Base-by-base conservation (phyloP, 2,797 vertebrate species). In the Pipistrellus nathusii region DNA sequence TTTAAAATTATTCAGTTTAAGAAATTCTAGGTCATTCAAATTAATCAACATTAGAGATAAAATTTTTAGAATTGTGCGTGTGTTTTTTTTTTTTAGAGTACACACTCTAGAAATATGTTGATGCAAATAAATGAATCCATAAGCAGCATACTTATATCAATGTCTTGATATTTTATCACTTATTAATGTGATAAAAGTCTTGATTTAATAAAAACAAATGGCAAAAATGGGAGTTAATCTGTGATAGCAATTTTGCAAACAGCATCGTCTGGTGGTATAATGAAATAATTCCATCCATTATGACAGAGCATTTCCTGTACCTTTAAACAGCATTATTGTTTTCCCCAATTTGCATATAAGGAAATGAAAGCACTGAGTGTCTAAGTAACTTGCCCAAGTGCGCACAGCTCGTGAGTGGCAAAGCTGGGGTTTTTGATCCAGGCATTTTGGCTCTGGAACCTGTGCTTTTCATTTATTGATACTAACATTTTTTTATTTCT, bases 1-100 rank as follows among this genome's bases (percentile, higher is more conserved):
- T 92, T 94, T 83, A 72, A 92, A 94, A 35, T 90, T 51, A 88
- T 64, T 85, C 51, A 30, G 5, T 46, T 93, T 66, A 84, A 59
- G 57, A 95, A 85, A 72, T 51, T 25, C 27, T 73, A 66, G 23
- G 3, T 92, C 62, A 66, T 66, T 32, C 62, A 72, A 76, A 57
- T 66, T 62, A 80, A 51, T 53, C 25, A 94, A 64, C 14, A 32
- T 88, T 38, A 72, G 8, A 80, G 9, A 59, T 91, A 57, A 80
- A 35, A 68, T 35, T 15, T 89, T 78, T 93, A 59, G 30, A 51
- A 59, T 3, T 25, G 21, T 86, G 7, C 13, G 6, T n/a, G n/a
- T n/a, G 51, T 5, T 51, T 44, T 44, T 41, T 41, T 41, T 76
- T 41, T 84, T 66, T n/a, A 14, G 51, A 87, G 55, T 66, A 64